These are phyloP conservation scores for Phodopus roborovskii DNA, from an alignment of 2,113 vertebrate species.

Conservation along the genomic window DNA sequence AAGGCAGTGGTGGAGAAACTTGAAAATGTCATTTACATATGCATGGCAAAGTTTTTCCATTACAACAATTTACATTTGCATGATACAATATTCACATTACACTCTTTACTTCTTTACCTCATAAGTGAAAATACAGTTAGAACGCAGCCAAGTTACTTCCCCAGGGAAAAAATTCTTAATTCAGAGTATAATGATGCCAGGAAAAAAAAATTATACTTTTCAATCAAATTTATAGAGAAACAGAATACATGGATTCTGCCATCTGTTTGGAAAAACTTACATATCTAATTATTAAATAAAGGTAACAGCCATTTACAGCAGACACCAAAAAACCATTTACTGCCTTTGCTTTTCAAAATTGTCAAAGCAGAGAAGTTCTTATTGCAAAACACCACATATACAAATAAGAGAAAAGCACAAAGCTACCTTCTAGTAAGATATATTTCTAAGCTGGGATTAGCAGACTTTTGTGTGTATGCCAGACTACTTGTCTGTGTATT, in stretches of 20 bases:
- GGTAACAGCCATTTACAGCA: background rate
- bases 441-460: fast-evolving
- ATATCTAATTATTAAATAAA: background rate
- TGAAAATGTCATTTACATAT: background rate
- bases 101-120: background rate
- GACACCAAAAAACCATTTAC: background rate
- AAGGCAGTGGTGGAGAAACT: background rate
- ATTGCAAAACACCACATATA: background rate
- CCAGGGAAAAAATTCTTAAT: background rate
- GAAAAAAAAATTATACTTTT: background rate
- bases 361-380: background rate
- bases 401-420: background rate
- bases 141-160: background rate
- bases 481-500: background rate
- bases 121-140: slow-evolving; percentile 1
- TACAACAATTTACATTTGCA: background rate
- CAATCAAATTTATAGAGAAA: background rate
- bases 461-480: background rate
- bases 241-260: background rate
- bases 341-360: background rate
- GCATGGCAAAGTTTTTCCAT: background rate
- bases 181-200: background rate
- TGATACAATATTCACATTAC: background rate
- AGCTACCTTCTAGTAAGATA: background rate
- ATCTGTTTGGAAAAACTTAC: background rate